Percentiles rank a stretch among this genome's conserved stretches.
Evolutionary conservation across 2,888 invertebrate species (phyloP).

Genomic region (Pristionchus arcanus): DNA sequence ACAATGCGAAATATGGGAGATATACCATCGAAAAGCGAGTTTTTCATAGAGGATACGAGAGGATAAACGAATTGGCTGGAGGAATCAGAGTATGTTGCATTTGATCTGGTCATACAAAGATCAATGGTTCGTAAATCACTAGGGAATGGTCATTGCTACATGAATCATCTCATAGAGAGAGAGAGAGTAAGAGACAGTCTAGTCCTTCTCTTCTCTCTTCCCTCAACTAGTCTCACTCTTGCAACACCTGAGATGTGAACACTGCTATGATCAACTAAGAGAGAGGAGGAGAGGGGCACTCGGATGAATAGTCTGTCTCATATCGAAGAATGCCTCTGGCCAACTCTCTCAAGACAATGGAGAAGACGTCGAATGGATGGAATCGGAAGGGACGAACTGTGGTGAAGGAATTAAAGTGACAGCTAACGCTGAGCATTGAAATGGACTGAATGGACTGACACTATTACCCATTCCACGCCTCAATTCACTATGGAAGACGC

Average conservation of each 20-base stretch:
- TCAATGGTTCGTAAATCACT: background rate
- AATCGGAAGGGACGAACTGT: background rate
- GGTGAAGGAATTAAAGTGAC: background rate
- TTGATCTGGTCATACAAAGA: background rate
- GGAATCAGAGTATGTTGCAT: background rate
- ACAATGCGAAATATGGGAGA: background rate
- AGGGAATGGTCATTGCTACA: background rate
- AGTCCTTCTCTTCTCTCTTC: background rate
- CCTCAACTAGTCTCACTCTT: conserved; percentile 5
- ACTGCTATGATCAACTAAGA: background rate
- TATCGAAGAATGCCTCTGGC: background rate
- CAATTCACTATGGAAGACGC: background rate
- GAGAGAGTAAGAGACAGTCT: background rate
- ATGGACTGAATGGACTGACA: background rate
- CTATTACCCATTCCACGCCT: conserved; percentile 34
- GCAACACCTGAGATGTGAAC: conserved; percentile 4
- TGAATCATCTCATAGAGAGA: background rate
- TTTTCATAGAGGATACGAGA: background rate
- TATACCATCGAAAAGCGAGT: background rate
- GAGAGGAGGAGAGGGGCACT: background rate
- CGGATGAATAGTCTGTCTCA: background rate
- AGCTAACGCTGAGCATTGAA: background rate
- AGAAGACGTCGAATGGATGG: background rate
- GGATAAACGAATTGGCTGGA: background rate
- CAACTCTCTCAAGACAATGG: background rate